Evolutionary conservation across 2,888 invertebrate species (phyloP), one percentile per base, ranked within the genome.

Genomic region (Cactoblastis cactorum): DNA sequence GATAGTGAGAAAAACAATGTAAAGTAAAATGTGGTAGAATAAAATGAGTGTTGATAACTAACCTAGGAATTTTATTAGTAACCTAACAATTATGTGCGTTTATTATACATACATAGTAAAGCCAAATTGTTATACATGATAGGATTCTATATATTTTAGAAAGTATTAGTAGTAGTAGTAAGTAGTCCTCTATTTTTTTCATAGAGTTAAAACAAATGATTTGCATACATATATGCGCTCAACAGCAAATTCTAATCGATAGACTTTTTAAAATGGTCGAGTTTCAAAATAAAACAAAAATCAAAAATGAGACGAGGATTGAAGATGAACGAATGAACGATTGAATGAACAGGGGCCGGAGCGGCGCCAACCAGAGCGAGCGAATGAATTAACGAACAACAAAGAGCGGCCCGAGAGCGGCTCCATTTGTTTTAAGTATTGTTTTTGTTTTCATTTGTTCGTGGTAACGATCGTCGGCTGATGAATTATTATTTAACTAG

Each of bases 351-450:
- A 15, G 24, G n/a, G 15, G 3, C 22, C 22, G 22, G 8, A 6
- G 8, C 28, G 28, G 9, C 28, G 24, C 24, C 41, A 43, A 32
- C 28, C 32, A 43, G 43, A 43, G 43, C 43, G 43, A 24, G 14
- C 17, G 43, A 43, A 43, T 43, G 43, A 28, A 43, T 32, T 43
- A 43, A 43, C 43, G 43, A 43, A 43, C 28, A 11, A 43, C 43
- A 43, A 43, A 43, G 17, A 28, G 43, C 15, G 32, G 24, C 12
- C 15, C 11, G 22, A 5, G 17, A 28, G 43, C 15, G 32, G 24
- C 12, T 11, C 11, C 12, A 5, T 41, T 28, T 43, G 43, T 28
- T 43, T 41, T 22, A 41, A 19, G 22, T 41, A 24, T 12, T 41
- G 12, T 41, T 12, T 24, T 41, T 22, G n/a, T 24, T 41, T 15